These are phyloP conservation scores for Cephus sareptanus DNA, from an alignment of 2,888 invertebrate genomes.

Conservation along the genomic window DNA sequence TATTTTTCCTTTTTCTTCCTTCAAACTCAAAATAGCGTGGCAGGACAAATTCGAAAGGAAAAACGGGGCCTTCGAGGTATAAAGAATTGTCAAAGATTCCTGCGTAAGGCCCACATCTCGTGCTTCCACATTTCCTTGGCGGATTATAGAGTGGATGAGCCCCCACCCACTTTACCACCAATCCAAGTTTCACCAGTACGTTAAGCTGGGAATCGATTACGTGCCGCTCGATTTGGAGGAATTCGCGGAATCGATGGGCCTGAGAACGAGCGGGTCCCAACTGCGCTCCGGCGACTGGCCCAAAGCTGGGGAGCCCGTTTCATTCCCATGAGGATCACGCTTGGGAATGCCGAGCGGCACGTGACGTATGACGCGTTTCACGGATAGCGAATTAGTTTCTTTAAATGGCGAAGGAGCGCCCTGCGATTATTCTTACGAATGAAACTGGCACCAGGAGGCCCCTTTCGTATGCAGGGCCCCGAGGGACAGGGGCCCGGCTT, in stretches of 20 bases:
- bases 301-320: background rate
- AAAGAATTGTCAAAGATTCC: background rate
- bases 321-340: constrained; percentile 40
- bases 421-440: background rate
- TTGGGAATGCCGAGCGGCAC: constrained; percentile 9
- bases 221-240: background rate
- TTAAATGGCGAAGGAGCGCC: constrained; percentile 2
- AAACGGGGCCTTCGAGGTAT: background rate
- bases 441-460: constrained; percentile 3
- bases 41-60: background rate
- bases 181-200: background rate
- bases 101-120: background rate
- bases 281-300: background rate
- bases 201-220: background rate
- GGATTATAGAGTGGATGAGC: background rate
- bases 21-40: background rate
- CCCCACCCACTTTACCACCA: too few species aligned
- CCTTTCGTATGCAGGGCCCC: constrained; percentile 13
- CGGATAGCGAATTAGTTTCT: constrained; percentile 26
- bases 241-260: background rate
- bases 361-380: constrained; percentile 19
- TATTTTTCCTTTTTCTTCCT: background rate
- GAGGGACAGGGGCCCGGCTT: constrained; percentile 5
- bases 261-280: background rate
- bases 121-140: background rate